A percentile compares a stretch with the other conserved stretches of the same genome.
Conservation (phyloP, 1,140 invertebrate genomes). For the Cyrtorhinus lividipennis region DNA sequence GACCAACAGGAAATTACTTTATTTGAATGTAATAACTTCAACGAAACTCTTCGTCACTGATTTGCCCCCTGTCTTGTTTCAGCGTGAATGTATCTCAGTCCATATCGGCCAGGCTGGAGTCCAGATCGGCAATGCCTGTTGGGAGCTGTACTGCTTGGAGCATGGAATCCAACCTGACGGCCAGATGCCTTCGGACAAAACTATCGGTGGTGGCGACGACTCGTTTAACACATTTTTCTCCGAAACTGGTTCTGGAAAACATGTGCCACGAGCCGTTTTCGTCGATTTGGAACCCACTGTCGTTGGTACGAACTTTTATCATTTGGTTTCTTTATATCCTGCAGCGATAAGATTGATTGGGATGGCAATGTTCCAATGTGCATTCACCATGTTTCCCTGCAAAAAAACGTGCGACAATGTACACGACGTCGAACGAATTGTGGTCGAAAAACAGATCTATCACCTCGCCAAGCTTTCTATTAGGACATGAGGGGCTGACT, state of each 20-base stretch:
- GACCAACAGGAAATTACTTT: too few relatives aligned
- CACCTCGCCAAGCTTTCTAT: too few relatives aligned
- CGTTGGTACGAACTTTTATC: slow-evolving; percentile 45
- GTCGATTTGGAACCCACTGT: slow-evolving; percentile 79
- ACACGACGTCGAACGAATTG: not conserved
- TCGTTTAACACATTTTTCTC: slow-evolving; percentile 84
- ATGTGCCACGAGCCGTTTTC: slow-evolving; percentile 70
- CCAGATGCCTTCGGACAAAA: too few relatives aligned
- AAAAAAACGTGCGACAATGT: not conserved
- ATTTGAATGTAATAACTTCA: too few relatives aligned
- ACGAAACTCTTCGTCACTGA: not conserved
- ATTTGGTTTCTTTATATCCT: too few relatives aligned
- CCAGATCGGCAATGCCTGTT: slow-evolving; percentile 70
- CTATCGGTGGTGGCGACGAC: slow-evolving; percentile 62
- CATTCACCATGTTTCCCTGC: not conserved
- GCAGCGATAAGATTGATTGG: too few relatives aligned
- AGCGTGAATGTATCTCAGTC: slow-evolving; percentile 75
- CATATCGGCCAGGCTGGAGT: slow-evolving; percentile 87
- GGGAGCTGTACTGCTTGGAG: slow-evolving; percentile 81
- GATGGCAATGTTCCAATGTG: not conserved
- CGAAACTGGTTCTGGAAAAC: slow-evolving; percentile 74
- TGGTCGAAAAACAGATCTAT: not conserved
- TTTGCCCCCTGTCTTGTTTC: too few relatives aligned
- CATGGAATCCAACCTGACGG: too few relatives aligned
- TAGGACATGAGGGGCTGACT: too few relatives aligned